Base-by-base conservation (phyloP, 2,113 vertebrate species). In the Apaloderma vittatum region DNA sequence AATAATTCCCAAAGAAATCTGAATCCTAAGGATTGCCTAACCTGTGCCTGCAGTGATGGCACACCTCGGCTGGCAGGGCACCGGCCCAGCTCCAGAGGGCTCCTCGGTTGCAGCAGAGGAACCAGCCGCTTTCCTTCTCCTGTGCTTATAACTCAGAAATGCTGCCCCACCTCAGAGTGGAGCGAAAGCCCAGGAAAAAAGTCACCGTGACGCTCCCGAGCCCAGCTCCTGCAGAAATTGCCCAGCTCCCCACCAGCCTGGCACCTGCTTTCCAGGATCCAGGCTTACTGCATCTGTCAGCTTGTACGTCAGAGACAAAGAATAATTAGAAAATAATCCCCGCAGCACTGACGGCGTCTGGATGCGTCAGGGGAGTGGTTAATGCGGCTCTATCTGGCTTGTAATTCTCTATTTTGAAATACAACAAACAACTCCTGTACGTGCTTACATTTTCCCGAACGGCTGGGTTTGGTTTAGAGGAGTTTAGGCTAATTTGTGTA, bases 31-130 rank as follows among this genome's bases (percentile, higher is more conserved):
- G 34, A 17, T 4, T 13, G 34, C 36, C 71, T 15, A 1, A 23
- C 19, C 37, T 15, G 1, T 2, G 23, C 49, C 66, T 17, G 37
- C 72, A 26, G 4, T 0, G 17, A 21, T 0, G 4, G 55, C 61
- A 74, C 58, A 21, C 1, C 68, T n/a, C 37, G 5, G n/a, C 40
- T 36, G 32, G 18, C 24, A 15, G 1, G 0, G 48, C 3, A 12
- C 7, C 49, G 37, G 19, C 32, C 58, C 57, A n/a, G 37, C 62
- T 49, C 62, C 67, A 11, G 20, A 55, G 1, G 0, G 51, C 1
- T 54, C 58, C 86, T 22, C 5, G 37, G 48, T 16, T 16, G 12
- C 71, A 40, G 81, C 55, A 62, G 24, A 58, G 8, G 4, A 61
- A n/a, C 24, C 1, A 76, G 11, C 3, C 40, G 55, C 24, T 78